Conservation (phyloP, 2,888 invertebrate species). For the Melinaea marsaeus region DNA sequence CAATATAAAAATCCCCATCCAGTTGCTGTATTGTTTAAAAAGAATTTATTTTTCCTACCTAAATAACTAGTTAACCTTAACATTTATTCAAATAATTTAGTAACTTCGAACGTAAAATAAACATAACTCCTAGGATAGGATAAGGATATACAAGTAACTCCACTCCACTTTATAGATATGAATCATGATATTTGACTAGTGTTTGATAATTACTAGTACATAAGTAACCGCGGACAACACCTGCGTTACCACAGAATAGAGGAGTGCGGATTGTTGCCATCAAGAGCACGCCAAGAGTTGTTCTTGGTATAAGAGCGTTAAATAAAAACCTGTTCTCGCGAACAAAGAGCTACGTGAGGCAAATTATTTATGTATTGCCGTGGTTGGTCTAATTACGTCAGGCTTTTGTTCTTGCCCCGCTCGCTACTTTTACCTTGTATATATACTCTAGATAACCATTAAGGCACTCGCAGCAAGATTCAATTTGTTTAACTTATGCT, state of each 20-base stretch:
- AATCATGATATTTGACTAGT: too few relatives aligned
- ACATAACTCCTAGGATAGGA: too few relatives aligned
- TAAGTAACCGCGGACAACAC: constrained; percentile 14
- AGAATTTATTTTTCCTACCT: too few relatives aligned
- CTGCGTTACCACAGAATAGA: constrained; percentile 47
- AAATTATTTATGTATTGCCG: constrained; percentile 77
- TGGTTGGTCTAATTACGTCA: constrained; percentile 74
- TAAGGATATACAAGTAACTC: too few relatives aligned
- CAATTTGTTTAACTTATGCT: constrained; percentile 4
- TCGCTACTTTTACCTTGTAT: constrained; percentile 52
- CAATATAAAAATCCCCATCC: too few relatives aligned
- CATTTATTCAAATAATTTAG: too few relatives aligned
- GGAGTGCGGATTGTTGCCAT: constrained; percentile 58
- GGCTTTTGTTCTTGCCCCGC: constrained; percentile 69
- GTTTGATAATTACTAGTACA: too few relatives aligned
- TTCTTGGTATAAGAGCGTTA: constrained; percentile 71
- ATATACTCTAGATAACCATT: constrained; percentile 58
- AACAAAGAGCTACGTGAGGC: constrained; percentile 75
- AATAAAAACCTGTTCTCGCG: constrained; percentile 70
- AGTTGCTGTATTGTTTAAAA: too few relatives aligned
- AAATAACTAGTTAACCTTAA: too few relatives aligned
- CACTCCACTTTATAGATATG: too few relatives aligned
- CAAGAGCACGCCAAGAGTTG: constrained; percentile 66
- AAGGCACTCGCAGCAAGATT: constrained; percentile 21
- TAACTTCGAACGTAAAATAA: too few relatives aligned